These are phyloP conservation scores for Pardosa pseudoannulata DNA, from an alignment of 2,888 invertebrate genomes.

Conservation along the genomic window DNA sequence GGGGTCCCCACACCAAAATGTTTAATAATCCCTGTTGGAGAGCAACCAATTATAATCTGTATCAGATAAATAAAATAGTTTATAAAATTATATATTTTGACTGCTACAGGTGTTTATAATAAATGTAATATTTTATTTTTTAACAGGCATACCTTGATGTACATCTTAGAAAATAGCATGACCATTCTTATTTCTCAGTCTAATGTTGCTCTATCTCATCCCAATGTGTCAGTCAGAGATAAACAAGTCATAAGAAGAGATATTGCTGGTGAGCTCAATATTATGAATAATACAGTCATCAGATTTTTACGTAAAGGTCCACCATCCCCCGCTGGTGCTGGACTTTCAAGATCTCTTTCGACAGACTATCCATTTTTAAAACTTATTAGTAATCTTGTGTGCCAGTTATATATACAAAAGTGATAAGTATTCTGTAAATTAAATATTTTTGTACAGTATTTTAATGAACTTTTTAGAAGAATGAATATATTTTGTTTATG, in stretches of 20 bases:
- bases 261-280: slow-evolving; percentile 77
- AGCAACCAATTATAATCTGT: too few relatives aligned
- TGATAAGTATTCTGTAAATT: slow-evolving; percentile 42
- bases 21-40: too few relatives aligned
- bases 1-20: too few relatives aligned
- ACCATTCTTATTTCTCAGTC: slow-evolving; percentile 78
- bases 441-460: slow-evolving; percentile 38
- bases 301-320: slow-evolving; percentile 60
- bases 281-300: slow-evolving; percentile 58
- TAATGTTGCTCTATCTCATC: slow-evolving; percentile 77
- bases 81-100: too few relatives aligned
- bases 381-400: slow-evolving; percentile 55
- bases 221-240: slow-evolving; percentile 76
- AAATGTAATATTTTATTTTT: too few relatives aligned
- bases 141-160: slow-evolving; percentile 44
- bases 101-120: too few relatives aligned
- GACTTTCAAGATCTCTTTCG: slow-evolving; percentile 8
- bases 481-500: too few relatives aligned
- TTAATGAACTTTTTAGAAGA: slow-evolving; percentile 20
- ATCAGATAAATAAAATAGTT: too few relatives aligned
- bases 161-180: slow-evolving; percentile 77
- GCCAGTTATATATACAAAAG: slow-evolving; percentile 57
- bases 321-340: slow-evolving; percentile 40
- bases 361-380: slow-evolving; percentile 55
- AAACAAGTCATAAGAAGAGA: slow-evolving; percentile 78